Conservation (phyloP, 2,113 vertebrate species). For the Echinops telfairi region DNA sequence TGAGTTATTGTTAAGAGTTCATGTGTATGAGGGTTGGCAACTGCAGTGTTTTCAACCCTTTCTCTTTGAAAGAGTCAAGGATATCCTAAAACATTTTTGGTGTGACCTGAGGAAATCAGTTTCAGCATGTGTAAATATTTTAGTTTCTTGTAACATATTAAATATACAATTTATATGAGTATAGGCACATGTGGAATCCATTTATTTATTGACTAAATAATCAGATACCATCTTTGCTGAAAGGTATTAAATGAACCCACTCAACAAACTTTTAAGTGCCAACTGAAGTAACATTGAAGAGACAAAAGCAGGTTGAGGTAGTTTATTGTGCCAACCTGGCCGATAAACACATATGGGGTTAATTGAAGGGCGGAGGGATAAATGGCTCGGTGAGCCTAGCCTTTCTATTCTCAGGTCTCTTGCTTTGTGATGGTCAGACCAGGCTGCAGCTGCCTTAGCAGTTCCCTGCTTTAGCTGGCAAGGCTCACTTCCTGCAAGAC, state of each 20-base stretch:
- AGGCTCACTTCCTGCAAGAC: no score
- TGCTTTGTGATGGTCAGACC: no score
- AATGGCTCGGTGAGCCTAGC: no score
- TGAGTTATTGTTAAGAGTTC: background rate
- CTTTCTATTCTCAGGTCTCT: no score
- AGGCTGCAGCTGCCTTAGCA: no score
- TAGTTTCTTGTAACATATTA: slow-evolving; percentile 20
- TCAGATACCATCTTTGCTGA: slow-evolving; percentile 53
- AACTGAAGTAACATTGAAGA: slow-evolving; percentile 22
- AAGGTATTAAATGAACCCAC: slow-evolving; percentile 33
- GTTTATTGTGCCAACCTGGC: no score
- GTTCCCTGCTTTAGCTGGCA: no score
- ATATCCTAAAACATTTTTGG: background rate
- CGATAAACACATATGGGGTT: no score
- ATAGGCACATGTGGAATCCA: background rate
- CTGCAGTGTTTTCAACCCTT: background rate
- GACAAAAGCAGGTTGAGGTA: background rate
- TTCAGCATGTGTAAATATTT: slow-evolving; percentile 54
- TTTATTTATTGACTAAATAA: slow-evolving; percentile 49
- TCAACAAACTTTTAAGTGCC: slow-evolving; percentile 31
- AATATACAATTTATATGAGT: slow-evolving; percentile 32
- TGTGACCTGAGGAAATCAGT: slow-evolving; percentile 52
- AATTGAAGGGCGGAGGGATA: no score
- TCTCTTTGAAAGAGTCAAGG: background rate
- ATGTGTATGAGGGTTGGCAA: background rate